These are phyloP conservation scores for Paracentrotus lividus DNA, from an alignment of 53 echinoderm and acorn worm genomes.

Conservation along the genomic window DNA sequence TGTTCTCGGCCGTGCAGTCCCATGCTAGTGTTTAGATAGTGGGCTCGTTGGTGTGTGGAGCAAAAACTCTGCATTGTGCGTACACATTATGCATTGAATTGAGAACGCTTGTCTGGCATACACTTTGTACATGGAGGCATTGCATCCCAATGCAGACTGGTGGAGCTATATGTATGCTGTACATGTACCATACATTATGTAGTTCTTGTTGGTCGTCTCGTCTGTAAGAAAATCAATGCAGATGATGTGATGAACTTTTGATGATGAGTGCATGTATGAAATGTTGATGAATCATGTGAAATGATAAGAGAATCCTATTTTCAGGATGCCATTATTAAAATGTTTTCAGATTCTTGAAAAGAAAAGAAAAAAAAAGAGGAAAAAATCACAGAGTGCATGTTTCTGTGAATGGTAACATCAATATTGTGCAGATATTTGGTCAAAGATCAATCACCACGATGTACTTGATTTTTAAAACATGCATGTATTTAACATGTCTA, in stretches of 20 bases:
- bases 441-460: too few species aligned
- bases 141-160: constrained; percentile 8
- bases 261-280: not conserved
- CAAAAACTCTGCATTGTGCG: constrained; percentile 39
- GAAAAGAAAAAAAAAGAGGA: too few species aligned
- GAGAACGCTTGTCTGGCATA: not conserved
- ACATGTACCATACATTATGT: constrained; percentile 13
- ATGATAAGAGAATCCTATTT: not conserved
- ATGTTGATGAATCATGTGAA: not conserved
- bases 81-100: constrained; percentile 46
- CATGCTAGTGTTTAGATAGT: constrained; percentile 39
- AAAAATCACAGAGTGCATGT: too few species aligned
- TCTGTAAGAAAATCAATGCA: constrained; percentile 26
- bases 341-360: not conserved
- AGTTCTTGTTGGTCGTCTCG: not conserved
- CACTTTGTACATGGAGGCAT: not conserved
- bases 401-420: too few species aligned
- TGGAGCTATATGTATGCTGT: not conserved
- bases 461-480: too few species aligned
- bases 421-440: too few species aligned
- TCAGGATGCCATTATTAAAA: not conserved
- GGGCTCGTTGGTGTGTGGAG: not conserved
- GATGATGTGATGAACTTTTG: constrained; percentile 5
- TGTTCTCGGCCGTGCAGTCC: constrained; percentile 28
- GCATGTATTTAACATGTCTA: too few species aligned